Conservation (phyloP, 2,888 invertebrate species). For the Myopa testacea region DNA sequence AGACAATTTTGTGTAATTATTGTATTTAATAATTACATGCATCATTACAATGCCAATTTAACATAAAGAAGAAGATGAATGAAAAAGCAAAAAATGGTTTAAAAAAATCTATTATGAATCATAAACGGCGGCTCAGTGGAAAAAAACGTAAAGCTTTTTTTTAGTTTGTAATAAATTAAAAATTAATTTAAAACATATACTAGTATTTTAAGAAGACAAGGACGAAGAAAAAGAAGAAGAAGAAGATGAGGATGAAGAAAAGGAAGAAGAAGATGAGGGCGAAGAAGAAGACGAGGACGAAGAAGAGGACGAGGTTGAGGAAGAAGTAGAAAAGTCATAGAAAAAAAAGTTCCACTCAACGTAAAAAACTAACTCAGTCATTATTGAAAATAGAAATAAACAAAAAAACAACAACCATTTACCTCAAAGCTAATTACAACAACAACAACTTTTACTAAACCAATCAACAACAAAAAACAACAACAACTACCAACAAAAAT, state of each 20-base stretch:
- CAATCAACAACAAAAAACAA: constrained; percentile 39
- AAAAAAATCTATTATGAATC: constrained; percentile 7
- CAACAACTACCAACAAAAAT: constrained; percentile 34
- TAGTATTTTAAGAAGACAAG: background rate
- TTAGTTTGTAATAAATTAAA: constrained; percentile 30
- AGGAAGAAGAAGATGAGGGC: constrained; percentile 12
- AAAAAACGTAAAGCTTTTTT: constrained; percentile 53
- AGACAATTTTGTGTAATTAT: constrained; percentile 15
- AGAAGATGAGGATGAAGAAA: no score
- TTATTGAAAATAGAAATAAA: constrained; percentile 29
- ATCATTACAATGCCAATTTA: no score
- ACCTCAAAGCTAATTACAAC: constrained; percentile 56
- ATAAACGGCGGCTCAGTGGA: constrained; percentile 54
- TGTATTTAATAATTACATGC: constrained; percentile 8
- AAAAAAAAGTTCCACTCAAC: constrained; percentile 38
- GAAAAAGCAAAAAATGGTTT: no score
- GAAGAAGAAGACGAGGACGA: constrained; percentile 21
- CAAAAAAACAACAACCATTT: constrained; percentile 56
- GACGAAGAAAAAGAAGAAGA: no score
- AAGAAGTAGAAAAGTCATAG: constrained; percentile 41
- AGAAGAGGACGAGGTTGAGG: constrained; percentile 32
- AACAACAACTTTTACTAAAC: constrained; percentile 23
- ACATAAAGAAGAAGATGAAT: background rate
- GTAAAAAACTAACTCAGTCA: constrained; percentile 20
- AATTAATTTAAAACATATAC: background rate